These are phyloP conservation scores for Astyanax mexicanus DNA, from an alignment of 2,797 vertebrate genomes.

Conservation along the genomic window DNA sequence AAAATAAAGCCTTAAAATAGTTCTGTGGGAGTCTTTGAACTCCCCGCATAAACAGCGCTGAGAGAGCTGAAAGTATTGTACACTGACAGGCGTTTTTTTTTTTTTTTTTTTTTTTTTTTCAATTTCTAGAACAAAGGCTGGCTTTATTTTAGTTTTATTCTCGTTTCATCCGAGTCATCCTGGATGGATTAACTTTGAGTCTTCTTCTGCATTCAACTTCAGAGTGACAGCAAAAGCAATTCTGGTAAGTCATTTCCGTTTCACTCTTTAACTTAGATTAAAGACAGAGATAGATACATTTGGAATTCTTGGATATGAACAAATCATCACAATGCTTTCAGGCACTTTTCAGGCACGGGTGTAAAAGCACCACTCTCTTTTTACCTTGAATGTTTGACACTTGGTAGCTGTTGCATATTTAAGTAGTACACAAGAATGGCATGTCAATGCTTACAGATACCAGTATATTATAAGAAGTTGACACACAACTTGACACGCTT, in stretches of 20 bases:
- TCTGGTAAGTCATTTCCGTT: conserved; percentile 64
- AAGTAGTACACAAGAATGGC: too few species aligned
- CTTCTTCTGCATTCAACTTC: conserved; percentile 25
- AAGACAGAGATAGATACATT: conserved; percentile 62
- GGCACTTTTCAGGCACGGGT: not conserved
- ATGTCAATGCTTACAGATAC: too few species aligned
- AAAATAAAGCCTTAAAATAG: not conserved
- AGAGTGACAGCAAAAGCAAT: conserved; percentile 33
- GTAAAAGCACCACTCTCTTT: conserved; percentile 1
- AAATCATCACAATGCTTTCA: conserved; percentile 20
- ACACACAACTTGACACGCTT: too few species aligned
- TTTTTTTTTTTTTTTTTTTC: conserved; percentile 52
- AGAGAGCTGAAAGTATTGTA: conserved; percentile 16
- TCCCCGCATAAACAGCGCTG: conserved; percentile 1
- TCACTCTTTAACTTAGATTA: conserved; percentile 72
- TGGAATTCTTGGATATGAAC: conserved; percentile 20
- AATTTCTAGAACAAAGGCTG: conserved; percentile 50
- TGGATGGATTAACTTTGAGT: conserved; percentile 36
- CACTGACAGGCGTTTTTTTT: conserved; percentile 45
- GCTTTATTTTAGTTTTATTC: conserved; percentile 48
- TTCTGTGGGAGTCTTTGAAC: conserved; percentile 27
- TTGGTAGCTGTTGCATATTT: too few species aligned
- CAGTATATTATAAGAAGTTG: too few species aligned
- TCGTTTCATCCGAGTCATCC: conserved; percentile 36
- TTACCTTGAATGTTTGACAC: not conserved